A percentile compares a stretch with the other conserved stretches of the same genome.
phyloP scores from a whole-genome alignment of 2,113 vertebrate genomes.

The Gorsachius goisagi region DNA sequence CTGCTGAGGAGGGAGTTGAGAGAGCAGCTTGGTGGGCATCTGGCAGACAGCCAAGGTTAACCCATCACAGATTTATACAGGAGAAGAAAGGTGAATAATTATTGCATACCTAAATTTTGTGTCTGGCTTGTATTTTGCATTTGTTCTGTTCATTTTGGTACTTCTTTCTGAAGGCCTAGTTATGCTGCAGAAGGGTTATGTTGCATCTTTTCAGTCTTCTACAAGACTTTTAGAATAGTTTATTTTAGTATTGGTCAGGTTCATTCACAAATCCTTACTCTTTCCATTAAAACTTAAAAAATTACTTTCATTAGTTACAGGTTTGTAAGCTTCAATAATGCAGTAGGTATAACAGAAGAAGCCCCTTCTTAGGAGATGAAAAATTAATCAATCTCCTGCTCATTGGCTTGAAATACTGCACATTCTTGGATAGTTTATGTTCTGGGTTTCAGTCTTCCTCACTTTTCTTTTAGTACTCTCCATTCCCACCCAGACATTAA shows the following conservation, averaged over 20 bases:
- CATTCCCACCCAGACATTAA: background rate
- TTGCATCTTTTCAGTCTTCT: background rate
- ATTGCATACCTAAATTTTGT: background rate
- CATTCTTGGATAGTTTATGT: background rate
- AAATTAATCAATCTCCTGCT: background rate
- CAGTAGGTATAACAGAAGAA: background rate
- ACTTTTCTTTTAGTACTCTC: background rate
- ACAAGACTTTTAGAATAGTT: background rate
- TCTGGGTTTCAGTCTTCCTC: background rate
- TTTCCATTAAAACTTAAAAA: background rate
- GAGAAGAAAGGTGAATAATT: background rate
- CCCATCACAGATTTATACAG: background rate
- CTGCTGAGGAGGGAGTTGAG: background rate
- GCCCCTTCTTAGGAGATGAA: background rate
- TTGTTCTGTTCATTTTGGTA: background rate
- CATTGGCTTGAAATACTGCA: background rate
- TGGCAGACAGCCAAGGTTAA: background rate
- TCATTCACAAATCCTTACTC: background rate
- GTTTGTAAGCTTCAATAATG: background rate
- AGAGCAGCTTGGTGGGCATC: background rate
- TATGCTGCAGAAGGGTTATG: background rate
- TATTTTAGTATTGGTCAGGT: background rate
- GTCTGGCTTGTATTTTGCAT: background rate
- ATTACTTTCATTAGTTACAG: background rate
- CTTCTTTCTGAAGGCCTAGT: background rate